Percentiles rank a stretch among this genome's conserved stretches.
Evolutionary conservation across 2,888 invertebrate species (phyloP).

Genomic region (Petrolisthes cinctipes): DNA sequence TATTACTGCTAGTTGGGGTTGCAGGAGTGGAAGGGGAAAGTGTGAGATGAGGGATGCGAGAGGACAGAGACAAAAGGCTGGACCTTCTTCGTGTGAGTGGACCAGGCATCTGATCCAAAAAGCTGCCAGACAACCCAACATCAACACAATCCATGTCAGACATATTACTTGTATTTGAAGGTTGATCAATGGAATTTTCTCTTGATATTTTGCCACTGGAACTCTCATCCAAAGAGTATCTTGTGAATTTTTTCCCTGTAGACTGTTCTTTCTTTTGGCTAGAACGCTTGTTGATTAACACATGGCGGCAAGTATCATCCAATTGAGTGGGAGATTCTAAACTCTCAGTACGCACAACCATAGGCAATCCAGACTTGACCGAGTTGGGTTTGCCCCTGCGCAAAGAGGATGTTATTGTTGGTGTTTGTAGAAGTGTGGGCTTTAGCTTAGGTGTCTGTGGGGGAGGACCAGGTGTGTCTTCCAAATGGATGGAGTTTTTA

Average conservation of each 20-base stretch:
- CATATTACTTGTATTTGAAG: not conserved
- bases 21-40: slow-evolving; percentile 9
- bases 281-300: slow-evolving; percentile 34
- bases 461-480: slow-evolving; percentile 25
- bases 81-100: slow-evolving; percentile 52
- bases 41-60: slow-evolving; percentile 17
- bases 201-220: not conserved
- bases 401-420: slow-evolving; percentile 36
- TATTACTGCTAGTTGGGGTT: not conserved
- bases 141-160: slow-evolving; percentile 14
- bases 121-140: slow-evolving; percentile 41
- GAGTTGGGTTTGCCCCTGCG: slow-evolving; percentile 61
- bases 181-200: not conserved
- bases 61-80: slow-evolving; percentile 27
- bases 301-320: slow-evolving; percentile 21
- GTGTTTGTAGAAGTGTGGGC: slow-evolving; percentile 46
- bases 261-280: not conserved
- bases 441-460: slow-evolving; percentile 46
- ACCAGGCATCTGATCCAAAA: slow-evolving; percentile 47
- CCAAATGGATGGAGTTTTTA: slow-evolving; percentile 28
- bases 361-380: slow-evolving; percentile 57
- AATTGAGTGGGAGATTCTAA: slow-evolving; percentile 12
- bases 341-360: slow-evolving; percentile 36
- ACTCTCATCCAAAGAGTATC: not conserved
- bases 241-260: not conserved